Conservation (phyloP, 2,888 invertebrate genomes). For the Cynaeus angustus region DNA sequence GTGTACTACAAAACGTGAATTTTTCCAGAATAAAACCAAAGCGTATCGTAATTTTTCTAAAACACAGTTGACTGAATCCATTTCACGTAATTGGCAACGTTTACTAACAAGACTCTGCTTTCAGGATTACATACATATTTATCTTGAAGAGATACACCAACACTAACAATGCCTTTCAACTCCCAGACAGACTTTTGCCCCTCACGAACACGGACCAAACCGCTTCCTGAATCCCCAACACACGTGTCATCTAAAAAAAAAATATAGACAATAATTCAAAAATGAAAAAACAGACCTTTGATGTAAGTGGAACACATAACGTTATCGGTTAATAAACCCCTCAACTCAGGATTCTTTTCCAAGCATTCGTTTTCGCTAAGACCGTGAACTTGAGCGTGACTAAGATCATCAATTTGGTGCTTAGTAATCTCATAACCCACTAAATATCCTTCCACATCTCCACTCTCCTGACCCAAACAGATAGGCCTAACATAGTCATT, state of each 20-base stretch:
- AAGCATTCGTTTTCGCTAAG: constrained; percentile 51
- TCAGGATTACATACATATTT: constrained; percentile 52
- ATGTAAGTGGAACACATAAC: constrained; percentile 48
- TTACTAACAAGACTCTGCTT: constrained; percentile 49
- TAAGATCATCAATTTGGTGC: constrained; percentile 38
- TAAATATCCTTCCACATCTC: constrained; percentile 44
- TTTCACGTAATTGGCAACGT: constrained; percentile 53
- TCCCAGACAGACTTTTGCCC: constrained; percentile 49
- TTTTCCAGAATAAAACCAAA: no score
- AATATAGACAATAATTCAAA: not conserved
- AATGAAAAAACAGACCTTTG: no score
- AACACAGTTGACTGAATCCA: constrained; percentile 54
- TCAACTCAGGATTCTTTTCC: constrained; percentile 17
- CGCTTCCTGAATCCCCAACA: constrained; percentile 58
- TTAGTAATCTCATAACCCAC: constrained; percentile 53
- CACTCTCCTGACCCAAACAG: constrained; percentile 67
- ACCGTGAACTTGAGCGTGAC: constrained; percentile 49
- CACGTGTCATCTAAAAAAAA: constrained; percentile 36
- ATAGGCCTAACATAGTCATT: constrained; percentile 74
- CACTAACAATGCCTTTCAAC: constrained; percentile 55
- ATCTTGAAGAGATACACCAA: constrained; percentile 55
- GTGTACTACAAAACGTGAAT: no score
- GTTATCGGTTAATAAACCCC: constrained; percentile 49
- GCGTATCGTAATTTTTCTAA: constrained; percentile 38
- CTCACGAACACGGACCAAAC: constrained; percentile 42